phyloP scores from a whole-genome alignment of 2,888 invertebrate genomes.

The Aphrophora alni region DNA sequence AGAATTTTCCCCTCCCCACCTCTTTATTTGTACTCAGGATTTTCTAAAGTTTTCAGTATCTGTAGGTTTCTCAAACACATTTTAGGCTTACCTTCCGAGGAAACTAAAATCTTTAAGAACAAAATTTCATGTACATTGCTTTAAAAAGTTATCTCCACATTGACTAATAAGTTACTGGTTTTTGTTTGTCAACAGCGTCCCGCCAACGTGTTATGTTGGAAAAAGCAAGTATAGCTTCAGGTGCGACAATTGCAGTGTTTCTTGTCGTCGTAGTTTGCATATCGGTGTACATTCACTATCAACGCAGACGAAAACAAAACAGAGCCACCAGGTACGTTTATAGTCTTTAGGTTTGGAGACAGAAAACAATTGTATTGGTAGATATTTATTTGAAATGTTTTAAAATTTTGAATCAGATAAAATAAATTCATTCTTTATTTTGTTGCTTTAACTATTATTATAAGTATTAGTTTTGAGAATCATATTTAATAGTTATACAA shows the following conservation, averaged over 20 bases:
- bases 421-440: background rate
- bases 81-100: too few relatives aligned
- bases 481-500: too few relatives aligned
- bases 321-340: constrained; percentile 44
- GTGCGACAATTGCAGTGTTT: constrained; percentile 76
- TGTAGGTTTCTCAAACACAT: too few relatives aligned
- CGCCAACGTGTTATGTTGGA: constrained; percentile 84
- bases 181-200: constrained; percentile 63
- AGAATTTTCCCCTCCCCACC: too few relatives aligned
- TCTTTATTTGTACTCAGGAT: too few relatives aligned
- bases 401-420: background rate
- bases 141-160: too few relatives aligned
- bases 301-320: constrained; percentile 57
- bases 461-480: too few relatives aligned
- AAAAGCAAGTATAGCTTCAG: constrained; percentile 87
- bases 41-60: too few relatives aligned
- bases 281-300: constrained; percentile 70
- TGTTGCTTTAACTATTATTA: too few relatives aligned
- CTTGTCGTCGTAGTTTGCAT: constrained; percentile 72
- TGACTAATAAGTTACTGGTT: too few relatives aligned
- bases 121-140: too few relatives aligned
- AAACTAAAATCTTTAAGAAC: too few relatives aligned
- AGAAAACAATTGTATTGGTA: background rate
- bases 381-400: background rate
- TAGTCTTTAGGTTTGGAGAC: background rate